Conservation (phyloP, 2,797 vertebrate genomes). For the Tragopan temminckii region DNA sequence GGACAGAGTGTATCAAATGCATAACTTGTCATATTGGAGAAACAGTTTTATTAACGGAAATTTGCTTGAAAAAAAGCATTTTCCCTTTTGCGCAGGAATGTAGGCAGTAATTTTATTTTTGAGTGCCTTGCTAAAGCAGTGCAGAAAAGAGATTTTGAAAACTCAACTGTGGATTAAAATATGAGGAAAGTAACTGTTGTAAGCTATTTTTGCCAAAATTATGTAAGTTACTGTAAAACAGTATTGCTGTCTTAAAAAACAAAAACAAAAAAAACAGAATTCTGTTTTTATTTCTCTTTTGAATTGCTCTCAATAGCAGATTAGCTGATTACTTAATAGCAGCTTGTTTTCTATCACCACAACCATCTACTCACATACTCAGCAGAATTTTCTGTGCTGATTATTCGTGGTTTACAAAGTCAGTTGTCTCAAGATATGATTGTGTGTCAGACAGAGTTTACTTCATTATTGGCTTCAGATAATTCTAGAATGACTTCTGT, state of each 20-base stretch:
- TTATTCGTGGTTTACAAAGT: neutral
- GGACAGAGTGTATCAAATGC: neutral
- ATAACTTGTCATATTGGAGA: neutral
- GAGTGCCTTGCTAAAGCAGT: neutral
- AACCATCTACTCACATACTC: neutral
- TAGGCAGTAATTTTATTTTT: neutral
- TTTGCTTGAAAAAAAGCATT: neutral
- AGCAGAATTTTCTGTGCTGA: neutral
- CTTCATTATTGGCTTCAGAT: neutral
- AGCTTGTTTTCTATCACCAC: neutral
- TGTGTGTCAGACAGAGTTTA: neutral
- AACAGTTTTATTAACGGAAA: neutral
- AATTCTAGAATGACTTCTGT: neutral
- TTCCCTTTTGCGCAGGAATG: neutral
- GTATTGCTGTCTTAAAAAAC: neutral
- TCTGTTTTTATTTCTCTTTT: slow-evolving; percentile 17
- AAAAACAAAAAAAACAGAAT: neutral
- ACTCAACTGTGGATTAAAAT: neutral
- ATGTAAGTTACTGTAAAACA: neutral
- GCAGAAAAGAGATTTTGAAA: neutral
- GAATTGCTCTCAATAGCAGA: neutral
- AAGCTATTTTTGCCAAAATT: neutral
- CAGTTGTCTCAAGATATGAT: neutral
- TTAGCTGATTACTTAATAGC: neutral
- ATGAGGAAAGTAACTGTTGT: neutral